Conservation (phyloP, 1,140 invertebrate species). For the Diprion similis region DNA sequence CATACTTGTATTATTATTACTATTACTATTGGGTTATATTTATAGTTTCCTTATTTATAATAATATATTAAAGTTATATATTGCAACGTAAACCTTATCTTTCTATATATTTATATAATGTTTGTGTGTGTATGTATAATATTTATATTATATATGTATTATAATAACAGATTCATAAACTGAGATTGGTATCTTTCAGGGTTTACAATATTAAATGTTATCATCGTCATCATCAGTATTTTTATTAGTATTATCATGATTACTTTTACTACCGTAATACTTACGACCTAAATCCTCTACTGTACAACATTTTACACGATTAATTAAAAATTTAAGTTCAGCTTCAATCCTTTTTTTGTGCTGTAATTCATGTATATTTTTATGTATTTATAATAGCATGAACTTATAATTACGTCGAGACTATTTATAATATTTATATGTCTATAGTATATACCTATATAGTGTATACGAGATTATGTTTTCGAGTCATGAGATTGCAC, state of each 20-base stretch:
- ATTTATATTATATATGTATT: constrained; percentile 41
- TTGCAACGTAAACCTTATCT: neutral
- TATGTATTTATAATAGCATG: too few relatives aligned
- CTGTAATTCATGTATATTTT: too few relatives aligned
- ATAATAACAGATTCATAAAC: constrained; percentile 60
- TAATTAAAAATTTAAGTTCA: too few relatives aligned
- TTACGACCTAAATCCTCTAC: constrained; percentile 49
- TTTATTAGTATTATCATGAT: constrained; percentile 9
- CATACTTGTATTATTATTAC: too few relatives aligned
- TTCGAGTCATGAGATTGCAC: constrained; percentile 60
- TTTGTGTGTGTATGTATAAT: neutral
- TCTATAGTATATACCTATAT: constrained; percentile 13
- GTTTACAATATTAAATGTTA: constrained; percentile 37
- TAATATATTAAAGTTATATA: constrained; percentile 8
- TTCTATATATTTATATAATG: neutral
- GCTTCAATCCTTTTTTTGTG: too few relatives aligned
- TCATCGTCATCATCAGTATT: constrained; percentile 42
- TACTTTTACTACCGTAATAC: constrained; percentile 45
- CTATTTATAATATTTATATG: constrained; percentile 14
- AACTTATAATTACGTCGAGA: constrained; percentile 4
- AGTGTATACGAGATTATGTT: constrained; percentile 57
- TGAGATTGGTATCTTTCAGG: constrained; percentile 60
- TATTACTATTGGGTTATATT: too few relatives aligned
- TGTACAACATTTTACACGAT: constrained; percentile 62
- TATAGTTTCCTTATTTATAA: neutral